phyloP scores from a whole-genome alignment of 2,797 vertebrate genomes.

The Falco concolor region DNA sequence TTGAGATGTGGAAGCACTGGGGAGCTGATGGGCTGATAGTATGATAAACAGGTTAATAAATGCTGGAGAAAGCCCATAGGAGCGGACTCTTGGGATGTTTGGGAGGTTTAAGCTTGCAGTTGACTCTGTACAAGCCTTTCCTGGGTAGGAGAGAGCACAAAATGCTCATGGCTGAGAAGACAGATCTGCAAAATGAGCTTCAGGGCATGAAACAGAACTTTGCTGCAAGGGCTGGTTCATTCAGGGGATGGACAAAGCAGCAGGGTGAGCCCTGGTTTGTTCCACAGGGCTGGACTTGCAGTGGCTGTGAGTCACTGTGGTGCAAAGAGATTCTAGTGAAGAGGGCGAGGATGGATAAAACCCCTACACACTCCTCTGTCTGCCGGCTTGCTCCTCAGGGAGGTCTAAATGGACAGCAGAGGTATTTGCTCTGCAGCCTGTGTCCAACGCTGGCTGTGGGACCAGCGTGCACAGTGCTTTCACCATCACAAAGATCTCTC shows the following conservation, averaged over 20 bases:
- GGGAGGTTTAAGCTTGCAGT: background rate
- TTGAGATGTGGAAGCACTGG: background rate
- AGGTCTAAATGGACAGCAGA: background rate
- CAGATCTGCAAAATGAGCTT: background rate
- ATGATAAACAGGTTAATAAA: background rate
- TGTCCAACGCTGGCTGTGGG: background rate
- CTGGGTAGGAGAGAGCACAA: background rate
- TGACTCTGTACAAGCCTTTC: background rate
- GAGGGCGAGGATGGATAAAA: background rate
- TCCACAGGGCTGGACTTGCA: background rate
- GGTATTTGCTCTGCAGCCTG: background rate
- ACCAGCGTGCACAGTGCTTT: rapidly evolving
- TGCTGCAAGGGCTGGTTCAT: background rate
- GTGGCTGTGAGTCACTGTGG: too few relatives aligned
- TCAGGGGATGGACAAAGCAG: background rate
- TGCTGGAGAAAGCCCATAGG: background rate
- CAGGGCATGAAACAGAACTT: background rate
- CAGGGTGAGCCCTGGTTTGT: background rate
- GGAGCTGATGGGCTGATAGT: background rate
- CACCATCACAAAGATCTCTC: background rate
- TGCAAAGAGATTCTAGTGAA: background rate
- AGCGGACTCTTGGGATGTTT: background rate
- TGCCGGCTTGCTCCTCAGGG: background rate
- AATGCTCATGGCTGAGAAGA: background rate
- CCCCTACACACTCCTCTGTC: background rate